Percentiles rank a stretch among this genome's conserved stretches.
These are phyloP conservation scores for Saguinus oedipus DNA, from an alignment of 2,797 vertebrate species.

Conservation along the genomic window DNA sequence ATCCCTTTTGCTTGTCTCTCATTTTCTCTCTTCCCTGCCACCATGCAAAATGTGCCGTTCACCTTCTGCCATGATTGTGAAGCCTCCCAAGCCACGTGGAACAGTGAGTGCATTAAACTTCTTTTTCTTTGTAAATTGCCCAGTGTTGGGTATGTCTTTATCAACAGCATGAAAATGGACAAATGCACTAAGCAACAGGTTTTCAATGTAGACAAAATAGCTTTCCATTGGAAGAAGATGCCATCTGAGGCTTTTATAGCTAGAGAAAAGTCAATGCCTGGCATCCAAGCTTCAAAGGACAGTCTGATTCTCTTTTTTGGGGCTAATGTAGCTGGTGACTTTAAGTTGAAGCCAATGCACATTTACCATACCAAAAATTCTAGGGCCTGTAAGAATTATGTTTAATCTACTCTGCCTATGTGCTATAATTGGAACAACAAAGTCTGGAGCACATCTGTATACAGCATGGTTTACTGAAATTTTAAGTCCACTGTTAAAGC, in stretches of 20 bases:
- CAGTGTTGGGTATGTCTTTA: background rate
- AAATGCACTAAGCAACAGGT: background rate
- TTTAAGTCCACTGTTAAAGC: background rate
- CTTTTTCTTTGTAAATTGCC: background rate
- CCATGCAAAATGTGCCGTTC: background rate
- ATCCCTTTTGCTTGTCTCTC: background rate
- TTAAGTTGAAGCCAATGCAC: background rate
- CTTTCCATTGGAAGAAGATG: background rate
- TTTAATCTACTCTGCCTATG: background rate
- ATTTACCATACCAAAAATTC: background rate
- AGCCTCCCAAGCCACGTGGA: background rate
- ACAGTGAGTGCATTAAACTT: background rate
- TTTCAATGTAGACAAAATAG: background rate
- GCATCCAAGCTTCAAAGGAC: background rate
- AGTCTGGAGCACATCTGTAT: background rate
- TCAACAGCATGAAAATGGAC: background rate
- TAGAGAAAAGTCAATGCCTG: background rate
- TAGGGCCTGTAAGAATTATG: background rate
- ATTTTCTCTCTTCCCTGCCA: background rate
- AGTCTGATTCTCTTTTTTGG: background rate
- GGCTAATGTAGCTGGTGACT: background rate
- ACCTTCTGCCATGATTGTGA: background rate
- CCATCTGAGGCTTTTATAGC: background rate
- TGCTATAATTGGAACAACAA: background rate
- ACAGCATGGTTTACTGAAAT: background rate